A percentile compares a stretch with the other conserved stretches of the same genome.
Conservation (phyloP, 2,113 vertebrate species). For the Sinocyclocheilus grahami region DNA sequence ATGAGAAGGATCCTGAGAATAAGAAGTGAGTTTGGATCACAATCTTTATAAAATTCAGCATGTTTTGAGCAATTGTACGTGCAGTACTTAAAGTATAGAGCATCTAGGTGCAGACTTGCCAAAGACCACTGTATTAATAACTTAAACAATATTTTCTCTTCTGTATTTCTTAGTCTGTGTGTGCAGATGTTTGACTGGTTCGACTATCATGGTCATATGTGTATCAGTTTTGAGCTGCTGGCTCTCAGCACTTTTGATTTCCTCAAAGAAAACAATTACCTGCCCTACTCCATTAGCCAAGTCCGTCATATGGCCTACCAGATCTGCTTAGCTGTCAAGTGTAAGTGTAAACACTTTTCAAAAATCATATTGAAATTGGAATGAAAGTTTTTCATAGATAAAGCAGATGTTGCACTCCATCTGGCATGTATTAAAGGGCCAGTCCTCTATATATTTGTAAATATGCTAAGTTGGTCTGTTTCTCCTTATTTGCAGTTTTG, state of each 20-base stretch:
- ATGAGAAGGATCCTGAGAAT: conserved; percentile 85
- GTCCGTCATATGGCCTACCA: conserved; percentile 88
- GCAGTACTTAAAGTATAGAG: background rate
- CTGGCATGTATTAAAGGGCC: background rate
- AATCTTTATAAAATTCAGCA: background rate
- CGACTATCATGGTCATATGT: conserved; percentile 90
- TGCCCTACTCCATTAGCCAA: conserved; percentile 86
- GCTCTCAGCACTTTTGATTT: conserved; percentile 91
- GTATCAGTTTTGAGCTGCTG: conserved; percentile 87
- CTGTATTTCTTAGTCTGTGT: conserved; percentile 74
- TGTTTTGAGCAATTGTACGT: background rate
- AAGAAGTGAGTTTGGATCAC: conserved; percentile 75
- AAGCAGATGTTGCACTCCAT: background rate
- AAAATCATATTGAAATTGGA: background rate
- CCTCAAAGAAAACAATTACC: conserved; percentile 89
- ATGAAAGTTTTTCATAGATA: no score
- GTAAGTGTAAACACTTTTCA: conserved; percentile 36
- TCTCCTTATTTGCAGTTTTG: conserved; percentile 82
- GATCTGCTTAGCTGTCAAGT: conserved; percentile 79
- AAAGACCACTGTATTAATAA: background rate
- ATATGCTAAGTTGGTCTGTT: conserved; percentile 20
- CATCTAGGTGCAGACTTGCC: background rate
- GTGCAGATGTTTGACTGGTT: conserved; percentile 93
- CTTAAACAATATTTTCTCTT: background rate
- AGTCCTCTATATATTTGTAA: background rate